A percentile compares a stretch with the other conserved stretches of the same genome.
phyloP scores from a whole-genome alignment of 2,113 vertebrate species.

The Megaceryle maxima region DNA sequence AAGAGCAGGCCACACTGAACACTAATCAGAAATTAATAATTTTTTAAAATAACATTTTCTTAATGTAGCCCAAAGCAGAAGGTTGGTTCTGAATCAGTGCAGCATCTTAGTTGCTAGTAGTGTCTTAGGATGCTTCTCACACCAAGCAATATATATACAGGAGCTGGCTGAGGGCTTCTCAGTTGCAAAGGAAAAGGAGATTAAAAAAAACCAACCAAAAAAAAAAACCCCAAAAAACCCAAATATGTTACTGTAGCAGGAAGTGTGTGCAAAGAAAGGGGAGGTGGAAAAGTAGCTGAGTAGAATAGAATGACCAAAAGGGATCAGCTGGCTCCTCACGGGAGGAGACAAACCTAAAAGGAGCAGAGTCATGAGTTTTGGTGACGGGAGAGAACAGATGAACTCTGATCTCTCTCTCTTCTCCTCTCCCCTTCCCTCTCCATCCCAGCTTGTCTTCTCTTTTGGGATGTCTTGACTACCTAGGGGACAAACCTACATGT shows the following conservation, averaged over 20 bases:
- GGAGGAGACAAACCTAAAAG: not conserved
- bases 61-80: not conserved
- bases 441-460: not conserved
- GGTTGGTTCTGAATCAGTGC: not conserved
- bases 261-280: not conserved
- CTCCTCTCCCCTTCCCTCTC: not conserved
- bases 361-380: not conserved
- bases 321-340: not conserved
- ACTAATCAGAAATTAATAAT: not conserved
- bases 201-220: no score
- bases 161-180: not conserved
- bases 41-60: not conserved
- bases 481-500: not conserved
- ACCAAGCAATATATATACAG: not conserved
- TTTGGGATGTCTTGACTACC: not conserved
- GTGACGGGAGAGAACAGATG: not conserved
- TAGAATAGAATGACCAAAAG: not conserved
- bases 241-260: not conserved
- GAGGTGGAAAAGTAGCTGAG: not conserved
- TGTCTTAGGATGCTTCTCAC: not conserved
- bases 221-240: not conserved
- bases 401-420: no score
- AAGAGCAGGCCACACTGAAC: not conserved
- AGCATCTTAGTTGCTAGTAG: not conserved
- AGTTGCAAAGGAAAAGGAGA: not conserved